These are phyloP conservation scores for Azemiops feae DNA, from an alignment of 2,113 vertebrate genomes.

Conservation along the genomic window DNA sequence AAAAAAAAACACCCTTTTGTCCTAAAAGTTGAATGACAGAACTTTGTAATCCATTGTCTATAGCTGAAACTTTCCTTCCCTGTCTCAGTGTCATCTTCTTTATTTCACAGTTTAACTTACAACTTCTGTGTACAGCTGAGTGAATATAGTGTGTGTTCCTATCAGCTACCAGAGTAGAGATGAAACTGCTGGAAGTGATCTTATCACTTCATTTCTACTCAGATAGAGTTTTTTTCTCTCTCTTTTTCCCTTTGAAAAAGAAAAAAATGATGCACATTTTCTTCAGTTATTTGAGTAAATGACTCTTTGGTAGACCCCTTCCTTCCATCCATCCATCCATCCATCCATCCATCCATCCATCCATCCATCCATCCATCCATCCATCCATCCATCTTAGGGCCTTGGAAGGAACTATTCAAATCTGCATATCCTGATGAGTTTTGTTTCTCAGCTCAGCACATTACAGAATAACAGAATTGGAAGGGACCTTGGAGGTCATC, in stretches of 20 bases:
- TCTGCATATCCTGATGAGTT: background rate
- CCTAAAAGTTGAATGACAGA: background rate
- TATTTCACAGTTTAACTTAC: constrained; percentile 13
- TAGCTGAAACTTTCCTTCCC: background rate
- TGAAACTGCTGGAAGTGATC: background rate
- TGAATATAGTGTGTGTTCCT: background rate
- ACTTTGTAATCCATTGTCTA: background rate
- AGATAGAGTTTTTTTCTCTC: too few relatives aligned
- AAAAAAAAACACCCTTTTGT: background rate
- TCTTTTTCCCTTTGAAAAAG: background rate
- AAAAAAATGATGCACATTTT: background rate
- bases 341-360: too few relatives aligned
- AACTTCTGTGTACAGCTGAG: background rate
- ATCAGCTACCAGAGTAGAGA: background rate
- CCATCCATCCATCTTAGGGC: background rate
- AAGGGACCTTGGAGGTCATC: too few relatives aligned
- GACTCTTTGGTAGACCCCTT: background rate
- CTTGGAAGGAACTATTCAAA: background rate
- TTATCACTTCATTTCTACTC: constrained; percentile 8
- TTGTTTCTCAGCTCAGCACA: background rate
- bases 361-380: too few relatives aligned
- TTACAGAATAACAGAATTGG: background rate
- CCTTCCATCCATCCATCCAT: too few relatives aligned
- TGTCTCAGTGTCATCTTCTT: constrained; percentile 11
- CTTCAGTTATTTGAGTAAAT: background rate